Base-by-base conservation (phyloP, 2,888 invertebrate species). In the Polydrusus pterygomalis region DNA sequence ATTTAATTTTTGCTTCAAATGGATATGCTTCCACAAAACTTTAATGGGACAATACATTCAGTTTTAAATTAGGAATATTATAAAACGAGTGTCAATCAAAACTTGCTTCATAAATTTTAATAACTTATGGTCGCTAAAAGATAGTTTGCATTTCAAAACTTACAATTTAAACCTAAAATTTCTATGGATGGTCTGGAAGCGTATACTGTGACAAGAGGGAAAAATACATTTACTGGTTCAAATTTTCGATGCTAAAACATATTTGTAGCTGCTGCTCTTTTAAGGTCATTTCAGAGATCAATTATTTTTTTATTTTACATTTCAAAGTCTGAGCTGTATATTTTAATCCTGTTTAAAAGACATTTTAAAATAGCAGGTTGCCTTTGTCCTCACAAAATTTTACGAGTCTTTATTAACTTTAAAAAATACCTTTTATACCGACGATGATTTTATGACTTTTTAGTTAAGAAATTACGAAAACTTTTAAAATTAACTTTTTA, bases 1-100 rank as follows among this genome's bases (percentile, higher is more conserved):
- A 54, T 13, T 54, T 54, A 40, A 63, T 70, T 70, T 63, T 54
- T 11, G 25, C 18, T 54, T 20, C 45, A 63, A 63, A 54, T 18
- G 43, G 51, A 30, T 69, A 18, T 56, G 47, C 7, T 17, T 47
- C 8, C n/a, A n/a, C 7, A 47, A 8, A 47, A 47, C 17, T n/a
- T 47, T 47, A 8, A 9, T 47, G n/a, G 6, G 5, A 17, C 17
- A 17, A 47, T 47, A 47, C 47, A 47, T 47, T 7, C 9, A 43
- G 3, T 43, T 34, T 34, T 9, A 1, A 34, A 34, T 34, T 34
- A 9, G 2, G 8, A 34, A 34, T 34, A 34, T 7, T 34, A 34
- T 34, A 34, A 34, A 34, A 34, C 34, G 34, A 34, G 34, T 34
- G 34, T 10, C 10, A 10, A 34, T 6, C 34, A 8, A 34, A 34